Evolutionary conservation across 2,888 invertebrate species (phyloP).

Genomic region (Odontomyia ornata): DNA sequence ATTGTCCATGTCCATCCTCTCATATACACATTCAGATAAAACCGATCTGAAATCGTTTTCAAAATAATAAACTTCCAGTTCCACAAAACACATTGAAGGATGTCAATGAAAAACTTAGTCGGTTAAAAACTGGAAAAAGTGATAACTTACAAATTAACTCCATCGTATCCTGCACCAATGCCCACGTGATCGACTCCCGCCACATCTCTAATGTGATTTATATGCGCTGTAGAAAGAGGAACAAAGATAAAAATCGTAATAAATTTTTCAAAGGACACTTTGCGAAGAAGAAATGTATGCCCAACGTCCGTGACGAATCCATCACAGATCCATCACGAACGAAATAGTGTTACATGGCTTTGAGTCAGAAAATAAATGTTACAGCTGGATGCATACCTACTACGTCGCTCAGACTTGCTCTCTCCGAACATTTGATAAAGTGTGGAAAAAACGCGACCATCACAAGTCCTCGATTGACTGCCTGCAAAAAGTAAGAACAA

Average conservation of each 20-base stretch:
- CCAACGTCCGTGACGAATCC: constrained; percentile 31
- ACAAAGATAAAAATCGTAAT: constrained; percentile 34
- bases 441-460: constrained; percentile 74
- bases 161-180: constrained; percentile 88
- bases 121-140: background rate
- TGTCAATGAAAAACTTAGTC: no score
- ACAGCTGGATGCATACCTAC: constrained; percentile 64
- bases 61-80: no score
- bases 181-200: constrained; percentile 89
- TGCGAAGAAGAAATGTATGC: background rate
- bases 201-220: constrained; percentile 85
- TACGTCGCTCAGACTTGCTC: constrained; percentile 69
- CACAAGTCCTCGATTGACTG: constrained; percentile 70
- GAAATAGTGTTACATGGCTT: background rate
- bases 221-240: constrained; percentile 73
- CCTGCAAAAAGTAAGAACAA: constrained; percentile 64
- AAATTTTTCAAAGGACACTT: constrained; percentile 4
- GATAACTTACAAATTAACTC: constrained; percentile 85
- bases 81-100: no score
- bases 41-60: no score
- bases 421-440: constrained; percentile 70
- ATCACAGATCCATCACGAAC: constrained; percentile 7
- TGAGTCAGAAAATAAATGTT: constrained; percentile 2
- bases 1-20: no score
- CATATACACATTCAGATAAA: no score